Conservation (phyloP, 2,113 vertebrate species). For the Catharus minimus region DNA sequence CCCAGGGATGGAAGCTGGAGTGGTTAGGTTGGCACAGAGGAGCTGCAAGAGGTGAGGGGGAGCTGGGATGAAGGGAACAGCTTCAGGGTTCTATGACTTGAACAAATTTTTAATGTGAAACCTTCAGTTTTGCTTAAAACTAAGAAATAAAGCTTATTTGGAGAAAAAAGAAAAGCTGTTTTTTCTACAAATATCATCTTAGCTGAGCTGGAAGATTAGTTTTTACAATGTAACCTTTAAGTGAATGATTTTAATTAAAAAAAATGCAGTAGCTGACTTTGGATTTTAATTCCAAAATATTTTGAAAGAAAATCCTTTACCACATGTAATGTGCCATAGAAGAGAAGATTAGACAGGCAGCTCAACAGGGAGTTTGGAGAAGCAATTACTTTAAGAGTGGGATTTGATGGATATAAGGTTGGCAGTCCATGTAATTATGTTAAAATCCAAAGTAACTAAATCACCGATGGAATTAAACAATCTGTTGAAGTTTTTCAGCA, state of each 20-base stretch:
- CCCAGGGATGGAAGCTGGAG: not conserved
- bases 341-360: not conserved
- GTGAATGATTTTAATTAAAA: not conserved
- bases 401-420: not conserved
- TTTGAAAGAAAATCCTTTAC: not conserved
- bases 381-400: constrained; percentile 3
- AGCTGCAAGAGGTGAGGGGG: not conserved
- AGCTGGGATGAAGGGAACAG: not conserved
- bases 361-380: not conserved
- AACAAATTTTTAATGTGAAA: not conserved
- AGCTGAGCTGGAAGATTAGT: not conserved
- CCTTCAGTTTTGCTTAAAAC: not conserved
- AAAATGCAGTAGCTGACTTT: not conserved
- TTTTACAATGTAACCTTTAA: not conserved
- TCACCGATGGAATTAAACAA: not conserved
- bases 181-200: not conserved
- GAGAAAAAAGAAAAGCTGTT: not conserved
- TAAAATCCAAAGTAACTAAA: constrained; percentile 32
- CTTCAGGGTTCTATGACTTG: not conserved
- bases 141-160: not conserved
- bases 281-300: not conserved
- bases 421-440: not conserved
- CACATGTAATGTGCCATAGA: not conserved
- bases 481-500: not conserved
- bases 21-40: not conserved